phyloP scores from a whole-genome alignment of 2,113 vertebrate species.

The Phyllopteryx taeniolatus region DNA sequence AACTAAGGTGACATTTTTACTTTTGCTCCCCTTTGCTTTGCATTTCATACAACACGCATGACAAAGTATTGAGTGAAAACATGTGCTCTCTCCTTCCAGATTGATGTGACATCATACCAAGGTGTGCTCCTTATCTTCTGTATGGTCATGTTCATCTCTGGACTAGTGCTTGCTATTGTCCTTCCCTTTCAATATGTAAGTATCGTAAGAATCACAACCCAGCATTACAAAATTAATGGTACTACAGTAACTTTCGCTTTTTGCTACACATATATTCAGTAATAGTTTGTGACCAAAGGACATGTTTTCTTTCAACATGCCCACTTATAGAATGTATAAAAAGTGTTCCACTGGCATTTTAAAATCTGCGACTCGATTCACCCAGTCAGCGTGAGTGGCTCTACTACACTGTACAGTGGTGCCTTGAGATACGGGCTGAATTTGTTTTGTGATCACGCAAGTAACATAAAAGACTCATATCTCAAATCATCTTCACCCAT shows the following conservation, averaged over 20 bases:
- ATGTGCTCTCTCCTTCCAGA: slow-evolving; percentile 57
- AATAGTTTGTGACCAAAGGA: neutral
- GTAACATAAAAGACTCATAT: no score
- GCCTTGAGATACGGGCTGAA: no score
- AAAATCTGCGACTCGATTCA: no score
- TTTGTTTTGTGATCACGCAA: no score
- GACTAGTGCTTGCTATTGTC: slow-evolving; percentile 78
- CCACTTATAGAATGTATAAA: no score
- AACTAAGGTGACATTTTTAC: slow-evolving; percentile 79
- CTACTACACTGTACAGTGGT: no score
- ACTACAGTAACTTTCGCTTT: neutral
- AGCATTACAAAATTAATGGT: neutral
- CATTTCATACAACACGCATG: neutral
- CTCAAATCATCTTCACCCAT: no score
- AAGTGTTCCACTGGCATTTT: no score
- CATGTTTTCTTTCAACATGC: no score
- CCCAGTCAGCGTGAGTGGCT: no score
- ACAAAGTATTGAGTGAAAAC: neutral
- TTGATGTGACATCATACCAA: slow-evolving; percentile 88
- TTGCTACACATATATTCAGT: neutral
- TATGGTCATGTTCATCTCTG: slow-evolving; percentile 84
- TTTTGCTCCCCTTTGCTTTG: neutral
- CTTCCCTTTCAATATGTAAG: slow-evolving; percentile 87
- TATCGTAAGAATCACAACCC: slow-evolving; percentile 19
- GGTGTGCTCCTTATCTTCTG: slow-evolving; percentile 82